A percentile compares a stretch with the other conserved stretches of the same genome.
phyloP scores from a whole-genome alignment of 2,888 invertebrate species.

The Liopterus haemorrhoidalis region DNA sequence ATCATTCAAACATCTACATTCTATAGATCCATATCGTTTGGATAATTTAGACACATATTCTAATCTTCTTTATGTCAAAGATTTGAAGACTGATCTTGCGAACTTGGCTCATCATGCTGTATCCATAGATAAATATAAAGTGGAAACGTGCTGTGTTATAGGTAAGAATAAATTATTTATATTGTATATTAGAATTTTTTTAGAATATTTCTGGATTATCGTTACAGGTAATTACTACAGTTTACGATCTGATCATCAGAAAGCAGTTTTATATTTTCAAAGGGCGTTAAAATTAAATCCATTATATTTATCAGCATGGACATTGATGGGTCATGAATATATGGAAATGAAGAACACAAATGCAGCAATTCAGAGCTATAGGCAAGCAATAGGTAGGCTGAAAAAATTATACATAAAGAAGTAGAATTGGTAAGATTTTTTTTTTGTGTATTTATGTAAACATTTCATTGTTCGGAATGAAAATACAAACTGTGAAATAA shows the following conservation, averaged over 20 bases:
- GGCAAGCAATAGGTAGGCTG: slow-evolving; percentile 83
- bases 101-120: slow-evolving; percentile 89
- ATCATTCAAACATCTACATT: slow-evolving; percentile 75
- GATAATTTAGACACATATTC: slow-evolving; percentile 97
- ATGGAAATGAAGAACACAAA: slow-evolving; percentile 98
- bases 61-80: slow-evolving; percentile 90
- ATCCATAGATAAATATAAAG: slow-evolving; percentile 91
- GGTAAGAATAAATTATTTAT: slow-evolving; percentile 52
- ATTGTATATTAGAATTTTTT: slow-evolving; percentile 1
- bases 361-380: slow-evolving; percentile 96
- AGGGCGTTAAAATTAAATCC: slow-evolving; percentile 90
- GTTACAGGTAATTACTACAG: slow-evolving; percentile 90
- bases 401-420: too few relatives aligned
- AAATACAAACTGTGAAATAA: too few relatives aligned
- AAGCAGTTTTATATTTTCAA: slow-evolving; percentile 96
- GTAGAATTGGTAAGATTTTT: too few relatives aligned
- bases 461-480: too few relatives aligned
- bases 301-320: slow-evolving; percentile 93
- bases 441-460: too few relatives aligned
- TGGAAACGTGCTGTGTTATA: slow-evolving; percentile 96
- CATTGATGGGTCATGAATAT: slow-evolving; percentile 97
- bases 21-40: slow-evolving; percentile 84
- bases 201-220: neutral
- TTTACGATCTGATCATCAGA: slow-evolving; percentile 90
- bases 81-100: slow-evolving; percentile 85